A percentile compares a stretch with the other conserved stretches of the same genome.
These are phyloP conservation scores for Meghimatium bilineatum DNA, from an alignment of 2,888 invertebrate genomes.

Conservation along the genomic window DNA sequence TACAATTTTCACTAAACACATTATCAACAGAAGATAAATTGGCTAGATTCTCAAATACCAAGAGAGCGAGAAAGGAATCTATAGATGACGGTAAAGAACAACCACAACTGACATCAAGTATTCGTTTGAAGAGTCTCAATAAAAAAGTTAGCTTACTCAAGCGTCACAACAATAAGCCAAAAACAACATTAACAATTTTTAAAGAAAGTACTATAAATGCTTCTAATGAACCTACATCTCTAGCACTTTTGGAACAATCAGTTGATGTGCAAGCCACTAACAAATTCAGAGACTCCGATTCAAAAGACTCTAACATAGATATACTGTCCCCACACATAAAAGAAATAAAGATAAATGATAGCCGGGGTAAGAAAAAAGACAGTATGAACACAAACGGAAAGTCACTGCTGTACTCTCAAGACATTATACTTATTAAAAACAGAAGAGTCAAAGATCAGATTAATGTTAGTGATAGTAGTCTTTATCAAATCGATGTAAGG, in stretches of 20 bases:
- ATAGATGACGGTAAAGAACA: neutral
- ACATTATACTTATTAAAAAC: neutral
- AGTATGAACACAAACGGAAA: neutral
- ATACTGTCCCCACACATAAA: neutral
- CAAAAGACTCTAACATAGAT: neutral
- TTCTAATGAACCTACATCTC: neutral
- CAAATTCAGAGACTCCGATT: neutral
- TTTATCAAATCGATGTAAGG: neutral
- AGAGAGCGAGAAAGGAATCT: neutral
- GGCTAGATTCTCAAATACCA: neutral
- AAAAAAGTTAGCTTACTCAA: neutral
- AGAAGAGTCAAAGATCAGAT: neutral
- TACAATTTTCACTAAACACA: neutral
- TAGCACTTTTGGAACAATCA: neutral
- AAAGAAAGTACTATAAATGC: neutral
- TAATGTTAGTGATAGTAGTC: neutral
- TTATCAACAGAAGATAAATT: neutral
- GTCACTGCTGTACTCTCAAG: neutral
- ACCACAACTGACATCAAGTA: neutral
- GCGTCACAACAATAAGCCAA: neutral
- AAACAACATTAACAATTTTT: neutral
- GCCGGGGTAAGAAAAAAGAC: neutral
- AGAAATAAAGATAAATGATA: neutral
- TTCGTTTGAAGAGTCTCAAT: neutral
- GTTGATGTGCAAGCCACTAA: neutral